Conservation (phyloP, 2,888 invertebrate species). For the Harmothoe impar region DNA sequence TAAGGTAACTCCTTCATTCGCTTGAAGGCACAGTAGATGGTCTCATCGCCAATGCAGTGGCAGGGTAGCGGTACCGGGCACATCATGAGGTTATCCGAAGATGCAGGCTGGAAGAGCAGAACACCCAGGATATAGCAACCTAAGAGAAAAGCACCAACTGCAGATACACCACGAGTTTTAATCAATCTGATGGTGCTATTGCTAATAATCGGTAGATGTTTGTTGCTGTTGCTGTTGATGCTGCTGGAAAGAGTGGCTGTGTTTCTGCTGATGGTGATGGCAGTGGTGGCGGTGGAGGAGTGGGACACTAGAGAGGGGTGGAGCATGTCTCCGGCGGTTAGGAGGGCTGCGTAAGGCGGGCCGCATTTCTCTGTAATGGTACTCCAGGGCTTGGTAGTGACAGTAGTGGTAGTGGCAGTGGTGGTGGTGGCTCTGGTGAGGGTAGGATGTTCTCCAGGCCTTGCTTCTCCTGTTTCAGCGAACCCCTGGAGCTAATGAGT, state of each 20-base stretch:
- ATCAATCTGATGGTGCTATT: not conserved
- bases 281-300: constrained; percentile 15
- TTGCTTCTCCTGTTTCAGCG: not conserved
- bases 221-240: constrained; percentile 30
- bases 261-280: not conserved
- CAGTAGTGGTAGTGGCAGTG: constrained; percentile 10
- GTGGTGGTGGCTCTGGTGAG: not conserved
- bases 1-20: constrained; percentile 65
- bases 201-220: not conserved
- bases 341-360: constrained; percentile 39
- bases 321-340: constrained; percentile 52
- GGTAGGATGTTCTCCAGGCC: not conserved
- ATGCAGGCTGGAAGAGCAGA: not conserved
- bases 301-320: constrained; percentile 1
- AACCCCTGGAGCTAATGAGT: not conserved
- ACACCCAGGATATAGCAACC: not conserved
- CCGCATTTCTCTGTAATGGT: constrained; percentile 46
- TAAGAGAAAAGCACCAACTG: not conserved
- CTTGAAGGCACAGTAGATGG: constrained; percentile 68
- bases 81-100: constrained; percentile 43
- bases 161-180: not conserved
- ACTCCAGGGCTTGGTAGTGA: constrained; percentile 15
- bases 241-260: not conserved
- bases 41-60: constrained; percentile 67
- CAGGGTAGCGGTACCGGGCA: constrained; percentile 68